These are phyloP conservation scores for Gymnocypris eckloni DNA, from an alignment of 2,797 vertebrate species.

Conservation along the genomic window DNA sequence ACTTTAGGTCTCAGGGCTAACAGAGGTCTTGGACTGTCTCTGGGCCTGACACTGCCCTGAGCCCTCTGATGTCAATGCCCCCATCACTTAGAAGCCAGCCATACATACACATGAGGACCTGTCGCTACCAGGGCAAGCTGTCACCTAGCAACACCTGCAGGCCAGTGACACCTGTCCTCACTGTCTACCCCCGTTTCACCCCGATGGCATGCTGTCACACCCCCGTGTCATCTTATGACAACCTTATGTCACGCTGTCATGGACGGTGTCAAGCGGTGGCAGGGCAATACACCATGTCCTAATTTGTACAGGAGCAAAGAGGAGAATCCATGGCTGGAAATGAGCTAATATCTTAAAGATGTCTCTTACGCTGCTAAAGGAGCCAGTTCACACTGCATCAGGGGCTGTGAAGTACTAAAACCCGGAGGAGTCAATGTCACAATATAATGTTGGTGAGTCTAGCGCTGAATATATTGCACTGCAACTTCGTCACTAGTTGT, in stretches of 20 bases:
- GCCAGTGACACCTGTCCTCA: conserved; percentile 58
- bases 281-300: conserved; percentile 53
- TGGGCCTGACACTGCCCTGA: conserved; percentile 44
- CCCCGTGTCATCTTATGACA: conserved; percentile 56
- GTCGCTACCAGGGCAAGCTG: conserved; percentile 52
- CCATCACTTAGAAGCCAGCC: conserved; percentile 46
- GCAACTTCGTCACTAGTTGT: not conserved
- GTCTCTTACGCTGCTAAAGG: not conserved
- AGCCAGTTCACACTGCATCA: not conserved
- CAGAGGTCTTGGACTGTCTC: conserved; percentile 42
- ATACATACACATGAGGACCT: conserved; percentile 57
- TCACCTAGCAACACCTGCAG: conserved; percentile 59
- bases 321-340: conserved; percentile 18
- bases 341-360: conserved; percentile 15
- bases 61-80: conserved; percentile 51
- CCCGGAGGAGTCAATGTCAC: not conserved
- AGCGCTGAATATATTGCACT: not conserved
- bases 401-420: conserved; percentile 6
- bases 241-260: conserved; percentile 51
- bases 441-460: conserved; percentile 8
- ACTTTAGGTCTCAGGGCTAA: conserved; percentile 44
- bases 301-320: conserved; percentile 53
- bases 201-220: conserved; percentile 52
- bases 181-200: conserved; percentile 49
- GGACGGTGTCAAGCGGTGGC: conserved; percentile 33